Percentiles rank a stretch among this genome's conserved stretches.
These are phyloP conservation scores for Xylota sylvarum DNA, from an alignment of 2,888 invertebrate genomes.

Conservation along the genomic window DNA sequence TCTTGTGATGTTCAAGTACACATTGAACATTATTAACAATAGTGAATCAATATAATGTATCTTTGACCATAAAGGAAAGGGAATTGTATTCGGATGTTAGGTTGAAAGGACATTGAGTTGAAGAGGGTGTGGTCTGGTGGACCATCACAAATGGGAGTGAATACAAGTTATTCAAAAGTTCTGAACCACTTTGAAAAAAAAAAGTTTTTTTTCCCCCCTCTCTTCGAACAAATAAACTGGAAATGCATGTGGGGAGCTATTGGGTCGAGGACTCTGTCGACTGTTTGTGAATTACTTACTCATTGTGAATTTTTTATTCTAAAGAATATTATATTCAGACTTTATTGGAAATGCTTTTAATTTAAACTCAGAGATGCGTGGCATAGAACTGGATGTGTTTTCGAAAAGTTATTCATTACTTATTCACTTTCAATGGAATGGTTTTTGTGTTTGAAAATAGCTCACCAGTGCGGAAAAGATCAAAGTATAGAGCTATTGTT, in stretches of 20 bases:
- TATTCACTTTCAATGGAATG: neutral
- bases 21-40: no score
- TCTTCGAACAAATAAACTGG: neutral
- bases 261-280: constrained; percentile 1
- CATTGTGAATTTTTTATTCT: neutral
- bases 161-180: constrained; percentile 1
- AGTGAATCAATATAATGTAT: no score
- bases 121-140: no score
- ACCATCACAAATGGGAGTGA: neutral
- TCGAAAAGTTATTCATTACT: neutral
- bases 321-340: neutral
- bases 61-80: no score
- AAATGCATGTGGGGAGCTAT: neutral
- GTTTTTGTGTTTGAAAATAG: neutral
- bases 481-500: neutral
- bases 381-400: neutral
- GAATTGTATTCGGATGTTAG: neutral
- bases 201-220: no score
- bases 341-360: no score
- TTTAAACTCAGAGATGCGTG: neutral
- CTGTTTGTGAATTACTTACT: neutral
- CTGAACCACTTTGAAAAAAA: neutral
- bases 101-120: neutral
- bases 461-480: neutral
- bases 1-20: no score